Base-by-base conservation (phyloP, 2,888 invertebrate genomes). In the Amaurobius ferox region DNA sequence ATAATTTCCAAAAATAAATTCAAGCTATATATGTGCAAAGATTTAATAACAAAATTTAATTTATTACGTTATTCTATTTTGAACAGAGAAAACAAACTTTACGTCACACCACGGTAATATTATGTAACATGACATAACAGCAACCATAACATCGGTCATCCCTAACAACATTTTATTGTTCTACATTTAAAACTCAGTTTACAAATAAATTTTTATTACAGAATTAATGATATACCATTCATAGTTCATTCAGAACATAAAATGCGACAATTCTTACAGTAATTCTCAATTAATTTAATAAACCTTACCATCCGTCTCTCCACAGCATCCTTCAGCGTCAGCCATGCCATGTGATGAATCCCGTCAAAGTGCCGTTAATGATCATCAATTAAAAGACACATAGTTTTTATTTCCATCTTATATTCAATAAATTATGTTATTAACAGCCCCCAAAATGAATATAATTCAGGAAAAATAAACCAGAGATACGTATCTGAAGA, bases 321-420 rank as follows among this genome's bases (percentile, higher is more conserved):
- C 28, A 19, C 44, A 61, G 64, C 81, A 83, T 83, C 44, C 44
- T 83, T 71, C 61, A 11, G 71, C 64, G 71, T 83, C 71, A 64
- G 48, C 81, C 70, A 62, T 71, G 81, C 81, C 76, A 76, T 70
- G 64, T 71, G 81, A 83, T 19, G 76, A 64, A 44, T 44, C 44
- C n/a, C 44, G 16, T 44, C 44, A 44, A 44, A 44, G 44, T 44
- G 44, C 16, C 44, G 44, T 44, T 44, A 44, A 44, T 44, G n/a
- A 44, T 16, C 2, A 9, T 44, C 11, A 16, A 16, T 44, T 16
- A 16, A 16, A 44, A 16, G 2, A 9, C 16, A 44, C 44, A 44
- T 16, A 16, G n/a, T 44, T 16, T 16, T 44, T 16, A 9, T 44
- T 44, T 9, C n/a, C 44, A 5, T 35, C 5, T 11, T 35, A 35